Evolutionary conservation across 2,113 vertebrate genomes (phyloP), one percentile per base, ranked within the genome.

Genomic region (Amia ocellicauda): DNA sequence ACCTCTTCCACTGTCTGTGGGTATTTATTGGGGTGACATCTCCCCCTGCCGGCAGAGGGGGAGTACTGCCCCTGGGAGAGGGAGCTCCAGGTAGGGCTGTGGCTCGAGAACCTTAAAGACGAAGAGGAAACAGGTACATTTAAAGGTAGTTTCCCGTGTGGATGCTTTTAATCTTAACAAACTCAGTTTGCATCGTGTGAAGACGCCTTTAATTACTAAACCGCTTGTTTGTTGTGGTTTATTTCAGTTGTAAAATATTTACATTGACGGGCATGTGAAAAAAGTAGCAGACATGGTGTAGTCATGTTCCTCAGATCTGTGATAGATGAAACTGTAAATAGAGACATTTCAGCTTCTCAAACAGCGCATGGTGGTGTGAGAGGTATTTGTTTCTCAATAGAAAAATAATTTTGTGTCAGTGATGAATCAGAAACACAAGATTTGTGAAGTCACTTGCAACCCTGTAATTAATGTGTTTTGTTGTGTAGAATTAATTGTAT

Each of bases 51-150:
- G 88, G 83, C 90, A 97, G 94, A 94, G 90, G 93, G 94, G 52
- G 93, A 93, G 87, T 96, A 97, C 88, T 93, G 87, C 79, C 94
- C 97, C 67, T 92, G 91, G 95, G 90, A 93, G 75, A 93, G 70
- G 82, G 94, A 97, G 78, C 89, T 94, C 74, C 92, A 90, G 81
- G 92, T 93, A 80, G 90, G 91, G 80, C 89, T 91, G 68, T 93
- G 92, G 94, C 89, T 94, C 75, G 90, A 92, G 71, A 90, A 52
- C 79, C 86, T 96, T 31, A 85, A 87, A 83, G 75, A 92, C 29
- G 92, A 97, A 93, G 93, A 96, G 83, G 92, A 93, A 85, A 80
- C 80, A 79, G 89, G 93, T 95, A 91, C 91, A 80, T 79, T 81
- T 64, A 92, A 95, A 96, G 94, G 94, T 95, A 94, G 86, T 89